Percentiles rank a stretch among this genome's conserved stretches.
phyloP scores from a whole-genome alignment of 1,140 invertebrate species.

The Bombus waltoni region DNA sequence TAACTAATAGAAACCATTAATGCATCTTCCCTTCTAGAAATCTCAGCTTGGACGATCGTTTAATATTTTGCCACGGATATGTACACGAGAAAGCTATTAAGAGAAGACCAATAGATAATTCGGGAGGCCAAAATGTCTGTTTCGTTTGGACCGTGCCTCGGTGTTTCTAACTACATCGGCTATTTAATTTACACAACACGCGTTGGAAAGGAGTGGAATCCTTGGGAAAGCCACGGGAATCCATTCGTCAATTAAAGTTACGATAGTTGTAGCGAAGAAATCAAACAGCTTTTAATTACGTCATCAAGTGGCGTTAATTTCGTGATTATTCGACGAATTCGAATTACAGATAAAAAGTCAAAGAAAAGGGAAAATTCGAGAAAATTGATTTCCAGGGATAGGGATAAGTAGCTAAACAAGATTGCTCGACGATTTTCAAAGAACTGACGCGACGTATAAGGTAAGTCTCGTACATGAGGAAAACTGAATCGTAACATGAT shows the following conservation, averaged over 20 bases:
- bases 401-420: no score
- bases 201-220: not conserved
- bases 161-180: no score
- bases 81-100: slow-evolving; percentile 65
- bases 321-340: not conserved
- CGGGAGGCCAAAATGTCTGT: not conserved
- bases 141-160: not conserved
- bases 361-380: not conserved
- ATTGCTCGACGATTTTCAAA: not conserved
- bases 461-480: not conserved
- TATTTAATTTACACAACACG: slow-evolving; percentile 21
- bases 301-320: not conserved
- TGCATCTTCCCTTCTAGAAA: not conserved
- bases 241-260: slow-evolving; percentile 32
- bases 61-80: slow-evolving; percentile 19
- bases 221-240: not conserved
- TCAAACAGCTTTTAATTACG: slow-evolving; percentile 10
- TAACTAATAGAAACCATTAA: slow-evolving; percentile 33
- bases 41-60: not conserved
- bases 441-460: not conserved
- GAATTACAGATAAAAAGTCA: not conserved
- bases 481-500: slow-evolving; percentile 47
- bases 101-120: slow-evolving; percentile 26
- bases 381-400: not conserved
- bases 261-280: slow-evolving; percentile 18